Percentiles rank a stretch among this genome's conserved stretches.
Evolutionary conservation across 2,888 invertebrate species (phyloP).

Genomic region (Drosophila nr. perissopoda): DNA sequence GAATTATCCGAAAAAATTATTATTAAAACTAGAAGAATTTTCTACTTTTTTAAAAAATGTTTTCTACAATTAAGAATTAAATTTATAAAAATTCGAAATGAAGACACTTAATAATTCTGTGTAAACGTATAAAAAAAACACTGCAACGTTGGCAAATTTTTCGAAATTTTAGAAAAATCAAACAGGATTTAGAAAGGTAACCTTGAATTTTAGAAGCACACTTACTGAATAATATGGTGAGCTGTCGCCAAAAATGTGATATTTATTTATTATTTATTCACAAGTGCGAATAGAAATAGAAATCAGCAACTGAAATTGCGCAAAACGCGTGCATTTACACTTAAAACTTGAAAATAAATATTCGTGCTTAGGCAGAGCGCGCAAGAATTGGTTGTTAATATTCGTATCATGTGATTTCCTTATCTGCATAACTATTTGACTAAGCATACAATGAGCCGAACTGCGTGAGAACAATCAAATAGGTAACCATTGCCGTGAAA

Average conservation of each 20-base stretch:
- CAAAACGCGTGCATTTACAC: neutral
- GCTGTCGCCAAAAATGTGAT: neutral
- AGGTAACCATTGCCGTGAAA: constrained; percentile 70
- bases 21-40: neutral
- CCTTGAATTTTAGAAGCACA: neutral
- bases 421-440: neutral
- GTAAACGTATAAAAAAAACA: neutral
- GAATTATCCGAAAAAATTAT: neutral
- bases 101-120: neutral
- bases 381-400: neutral
- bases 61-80: neutral
- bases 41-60: neutral
- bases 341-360: neutral
- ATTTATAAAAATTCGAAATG: neutral
- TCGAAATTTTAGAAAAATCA: neutral
- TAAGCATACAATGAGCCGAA: constrained; percentile 60
- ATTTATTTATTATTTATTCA: neutral
- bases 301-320: neutral
- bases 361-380: neutral
- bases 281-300: neutral
- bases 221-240: neutral
- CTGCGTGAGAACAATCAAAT: constrained; percentile 76
- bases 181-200: neutral
- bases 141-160: neutral
- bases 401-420: neutral